Base-by-base conservation (phyloP, 2,888 invertebrate genomes). In the Lydus trimaculatus region DNA sequence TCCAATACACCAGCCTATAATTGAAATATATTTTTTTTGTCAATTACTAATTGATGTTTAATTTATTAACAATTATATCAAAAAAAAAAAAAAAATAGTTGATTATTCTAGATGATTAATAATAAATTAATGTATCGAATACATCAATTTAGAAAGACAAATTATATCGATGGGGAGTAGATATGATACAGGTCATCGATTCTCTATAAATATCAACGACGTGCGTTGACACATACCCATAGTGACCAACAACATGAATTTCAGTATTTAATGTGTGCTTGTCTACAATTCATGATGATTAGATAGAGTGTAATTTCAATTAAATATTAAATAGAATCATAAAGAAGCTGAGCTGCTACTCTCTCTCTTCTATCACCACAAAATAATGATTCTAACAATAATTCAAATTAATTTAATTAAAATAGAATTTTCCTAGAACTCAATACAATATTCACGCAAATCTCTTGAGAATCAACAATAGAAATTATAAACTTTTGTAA, bases 1-100 rank as follows among this genome's bases (percentile, higher is more conserved):
- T 96, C 96, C 73, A 92, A 90, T 67, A 92, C 93, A 78, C 93
- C 92, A 67, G 90, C 88, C 93, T 94, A 87, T 33, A 86, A 87
- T 74, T 75, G 78, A 76, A 73, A 73, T 28, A 66, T n/a, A n/a
- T n/a, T n/a, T n/a, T n/a, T n/a, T 66, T 63, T 23, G 66, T 64
- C 67, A 43, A 43, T 13, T 43, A n/a, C 5, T 43, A 43, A 17
- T 43, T 36, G 36, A 36, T 7, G 5, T 33, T 33, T 17, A 43
- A 43, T 31, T n/a, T 31, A 28, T 56, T 15, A 48, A 15, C 28
- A 11, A 63, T 33, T 63, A 20, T 28, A 31, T 31, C 31, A 9
- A 58, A n/a, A n/a, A 31, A n/a, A 17, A n/a, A 28, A 58, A 58
- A 36, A 15, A 13, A 33, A 33, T 13, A 33, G 11, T 7, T 13